Conservation (phyloP, 2,797 vertebrate species). For the Lepilemur septentrionalis region DNA sequence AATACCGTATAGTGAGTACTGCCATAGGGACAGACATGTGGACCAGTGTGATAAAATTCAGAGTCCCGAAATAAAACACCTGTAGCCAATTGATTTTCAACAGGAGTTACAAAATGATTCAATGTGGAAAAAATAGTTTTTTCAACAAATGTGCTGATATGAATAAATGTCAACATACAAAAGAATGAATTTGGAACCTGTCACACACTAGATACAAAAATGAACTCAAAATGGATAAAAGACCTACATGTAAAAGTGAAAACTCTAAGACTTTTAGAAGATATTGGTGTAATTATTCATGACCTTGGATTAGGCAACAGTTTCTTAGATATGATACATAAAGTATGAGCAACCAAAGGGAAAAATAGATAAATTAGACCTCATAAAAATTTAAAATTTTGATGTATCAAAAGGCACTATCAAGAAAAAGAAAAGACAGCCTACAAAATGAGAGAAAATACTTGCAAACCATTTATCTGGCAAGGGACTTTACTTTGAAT, state of each 20-base stretch:
- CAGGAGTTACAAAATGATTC: neutral
- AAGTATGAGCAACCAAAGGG: neutral
- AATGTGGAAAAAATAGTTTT: neutral
- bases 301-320: neutral
- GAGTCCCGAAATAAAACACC: neutral
- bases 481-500: neutral
- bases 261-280: neutral
- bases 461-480: neutral
- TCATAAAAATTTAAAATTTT: neutral
- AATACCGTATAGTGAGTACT: neutral
- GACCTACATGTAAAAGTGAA: neutral
- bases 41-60: neutral
- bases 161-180: neutral
- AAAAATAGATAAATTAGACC: neutral
- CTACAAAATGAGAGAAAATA: neutral
- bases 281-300: neutral
- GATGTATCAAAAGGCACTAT: neutral
- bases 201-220: neutral
- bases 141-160: neutral
- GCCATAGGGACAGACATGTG: neutral
- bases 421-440: neutral
- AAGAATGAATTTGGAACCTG: neutral
- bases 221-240: neutral
- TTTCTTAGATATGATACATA: neutral
- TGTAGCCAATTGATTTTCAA: neutral